These are phyloP conservation scores for Venusia cambrica DNA, from an alignment of 2,888 invertebrate species.

Conservation along the genomic window DNA sequence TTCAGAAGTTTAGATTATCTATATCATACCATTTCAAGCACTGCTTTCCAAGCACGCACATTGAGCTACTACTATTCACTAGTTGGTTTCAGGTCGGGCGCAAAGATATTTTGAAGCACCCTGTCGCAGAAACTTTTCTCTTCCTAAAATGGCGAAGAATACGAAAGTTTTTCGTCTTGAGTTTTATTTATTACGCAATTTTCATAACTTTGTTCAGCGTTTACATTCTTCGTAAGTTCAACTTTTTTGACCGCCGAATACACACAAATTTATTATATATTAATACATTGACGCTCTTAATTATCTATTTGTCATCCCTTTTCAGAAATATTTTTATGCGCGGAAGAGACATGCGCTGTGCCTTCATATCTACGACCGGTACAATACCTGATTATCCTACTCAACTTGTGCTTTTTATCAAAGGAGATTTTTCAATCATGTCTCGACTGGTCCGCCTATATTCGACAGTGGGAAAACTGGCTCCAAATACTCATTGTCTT, in stretches of 20 bases:
- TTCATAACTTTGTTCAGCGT: conserved; percentile 88
- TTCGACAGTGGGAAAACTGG: conserved; percentile 92
- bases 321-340: conserved; percentile 78
- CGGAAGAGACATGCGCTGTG: conserved; percentile 61
- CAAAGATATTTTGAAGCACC: conserved; percentile 89
- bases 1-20: no score
- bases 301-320: conserved; percentile 22
- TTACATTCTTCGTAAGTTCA: conserved; percentile 83
- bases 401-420: conserved; percentile 83
- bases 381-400: conserved; percentile 82
- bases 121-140: conserved; percentile 91
- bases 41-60: no score
- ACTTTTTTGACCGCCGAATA: no score
- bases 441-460: conserved; percentile 86
- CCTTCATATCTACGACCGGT: conserved; percentile 63
- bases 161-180: conserved; percentile 89
- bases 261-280: not conserved
- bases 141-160: conserved; percentile 92
- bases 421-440: conserved; percentile 91
- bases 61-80: not conserved
- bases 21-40: no score
- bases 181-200: conserved; percentile 87
- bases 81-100: conserved; percentile 83
- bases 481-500: conserved; percentile 89
- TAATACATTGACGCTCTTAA: not conserved